Evolutionary conservation across 2,797 vertebrate species (phyloP).

Genomic region (Ciconia nigra): DNA sequence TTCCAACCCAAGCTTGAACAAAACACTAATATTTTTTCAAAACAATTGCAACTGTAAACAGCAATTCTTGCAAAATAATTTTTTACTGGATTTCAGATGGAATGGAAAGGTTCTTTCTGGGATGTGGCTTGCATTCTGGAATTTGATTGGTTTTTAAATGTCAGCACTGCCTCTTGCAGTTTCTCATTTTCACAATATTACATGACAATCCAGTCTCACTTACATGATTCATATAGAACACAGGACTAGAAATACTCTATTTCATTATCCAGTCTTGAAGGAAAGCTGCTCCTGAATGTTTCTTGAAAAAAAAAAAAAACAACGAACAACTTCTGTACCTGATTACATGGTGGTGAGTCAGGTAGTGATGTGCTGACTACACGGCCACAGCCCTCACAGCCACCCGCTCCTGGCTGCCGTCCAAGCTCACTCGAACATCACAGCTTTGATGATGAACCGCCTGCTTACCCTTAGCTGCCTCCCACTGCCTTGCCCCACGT

Average conservation of each 20-base stretch:
- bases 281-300: background rate
- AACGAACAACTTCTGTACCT: background rate
- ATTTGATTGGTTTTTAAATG: background rate
- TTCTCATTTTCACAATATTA: background rate
- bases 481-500: accelerated
- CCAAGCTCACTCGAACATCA: accelerated
- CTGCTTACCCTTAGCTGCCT: background rate
- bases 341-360: background rate
- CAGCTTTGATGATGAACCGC: background rate
- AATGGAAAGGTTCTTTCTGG: background rate
- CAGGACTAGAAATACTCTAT: background rate
- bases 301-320: background rate
- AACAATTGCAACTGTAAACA: background rate
- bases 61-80: background rate
- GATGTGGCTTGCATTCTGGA: background rate
- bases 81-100: background rate
- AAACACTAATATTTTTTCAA: background rate
- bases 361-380: background rate
- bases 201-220: background rate
- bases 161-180: background rate
- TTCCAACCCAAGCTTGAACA: background rate
- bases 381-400: accelerated
- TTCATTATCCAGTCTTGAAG: background rate
- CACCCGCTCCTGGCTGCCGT: background rate
- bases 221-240: background rate